phyloP scores from a whole-genome alignment of 2,113 vertebrate species.

The Boleophthalmus pectinirostris region DNA sequence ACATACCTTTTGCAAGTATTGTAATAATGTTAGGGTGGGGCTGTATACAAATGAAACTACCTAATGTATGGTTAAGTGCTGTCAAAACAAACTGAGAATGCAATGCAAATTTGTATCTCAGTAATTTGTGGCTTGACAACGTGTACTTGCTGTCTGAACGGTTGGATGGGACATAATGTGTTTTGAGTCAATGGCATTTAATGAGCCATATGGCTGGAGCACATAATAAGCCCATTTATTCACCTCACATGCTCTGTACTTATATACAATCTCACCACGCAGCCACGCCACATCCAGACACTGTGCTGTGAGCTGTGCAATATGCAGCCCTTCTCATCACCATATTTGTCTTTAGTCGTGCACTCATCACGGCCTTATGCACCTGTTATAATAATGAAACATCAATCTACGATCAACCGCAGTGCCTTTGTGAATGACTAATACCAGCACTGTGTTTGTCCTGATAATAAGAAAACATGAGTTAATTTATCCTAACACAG shows the following conservation, averaged over 20 bases:
- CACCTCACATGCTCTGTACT: constrained; percentile 11
- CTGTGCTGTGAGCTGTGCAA: constrained; percentile 30
- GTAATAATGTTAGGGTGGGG: not conserved
- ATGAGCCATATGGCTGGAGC: constrained; percentile 2
- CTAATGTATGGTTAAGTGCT: not conserved
- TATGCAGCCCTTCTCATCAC: constrained; percentile 47
- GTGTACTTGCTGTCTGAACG: constrained; percentile 10
- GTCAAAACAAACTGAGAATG: not conserved
- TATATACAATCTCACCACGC: not conserved
- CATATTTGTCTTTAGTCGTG: constrained; percentile 47
- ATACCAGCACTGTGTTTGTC: not conserved
- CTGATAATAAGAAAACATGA: not conserved
- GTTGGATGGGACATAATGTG: not conserved
- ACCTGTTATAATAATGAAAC: constrained; percentile 50
- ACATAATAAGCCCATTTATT: constrained; percentile 6
- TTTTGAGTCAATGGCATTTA: constrained; percentile 4
- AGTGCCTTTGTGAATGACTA: not conserved
- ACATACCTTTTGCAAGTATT: not conserved
- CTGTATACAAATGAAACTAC: not conserved
- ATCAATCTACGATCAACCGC: not conserved
- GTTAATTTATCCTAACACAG: not conserved
- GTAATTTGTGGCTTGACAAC: constrained; percentile 6
- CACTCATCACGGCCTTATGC: constrained; percentile 52
- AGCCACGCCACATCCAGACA: constrained; percentile 14
- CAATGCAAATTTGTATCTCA: not conserved